Percentiles rank a stretch among this genome's conserved stretches.
phyloP scores from a whole-genome alignment of 2,888 invertebrate genomes.

The Agriopis leucophaearia region DNA sequence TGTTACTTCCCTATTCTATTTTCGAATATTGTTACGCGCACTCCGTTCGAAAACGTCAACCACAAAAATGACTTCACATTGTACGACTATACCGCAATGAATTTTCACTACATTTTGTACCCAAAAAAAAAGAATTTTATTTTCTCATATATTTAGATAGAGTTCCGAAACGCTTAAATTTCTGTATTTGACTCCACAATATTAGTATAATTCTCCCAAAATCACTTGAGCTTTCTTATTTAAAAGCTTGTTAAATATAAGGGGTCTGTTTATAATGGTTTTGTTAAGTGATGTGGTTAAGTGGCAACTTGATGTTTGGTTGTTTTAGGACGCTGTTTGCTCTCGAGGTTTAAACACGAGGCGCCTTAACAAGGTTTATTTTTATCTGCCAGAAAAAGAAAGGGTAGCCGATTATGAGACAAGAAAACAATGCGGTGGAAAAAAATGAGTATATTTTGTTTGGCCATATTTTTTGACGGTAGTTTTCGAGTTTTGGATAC shows the following conservation, averaged over 20 bases:
- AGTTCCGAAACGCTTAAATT: conserved; percentile 12
- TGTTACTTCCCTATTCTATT: conserved; percentile 71
- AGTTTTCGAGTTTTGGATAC: conserved; percentile 12
- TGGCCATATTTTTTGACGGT: conserved; percentile 22
- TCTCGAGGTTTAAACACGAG: conserved; percentile 74
- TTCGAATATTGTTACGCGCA: conserved; percentile 74
- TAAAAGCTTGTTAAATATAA: conserved; percentile 49
- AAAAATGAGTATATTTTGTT: conserved; percentile 37
- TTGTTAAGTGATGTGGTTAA: conserved; percentile 80
- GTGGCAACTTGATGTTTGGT: conserved; percentile 81
- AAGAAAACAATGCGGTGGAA: conserved; percentile 43
- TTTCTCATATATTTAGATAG: conserved; percentile 61
- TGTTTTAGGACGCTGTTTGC: conserved; percentile 82
- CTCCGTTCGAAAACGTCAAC: conserved; percentile 70
- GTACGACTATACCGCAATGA: conserved; percentile 13
- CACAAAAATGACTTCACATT: background rate
- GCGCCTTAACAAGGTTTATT: conserved; percentile 81
- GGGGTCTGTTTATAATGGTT: conserved; percentile 68
- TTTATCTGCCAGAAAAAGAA: conserved; percentile 63
- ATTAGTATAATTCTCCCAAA: conserved; percentile 64
- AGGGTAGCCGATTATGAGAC: conserved; percentile 54
- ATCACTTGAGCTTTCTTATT: conserved; percentile 44
- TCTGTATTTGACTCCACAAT: conserved; percentile 37
- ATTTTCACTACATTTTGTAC: background rate
- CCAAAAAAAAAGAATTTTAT: conserved; percentile 55